Conservation (phyloP, 2,888 invertebrate genomes). For the Synanthedon vespiformis region DNA sequence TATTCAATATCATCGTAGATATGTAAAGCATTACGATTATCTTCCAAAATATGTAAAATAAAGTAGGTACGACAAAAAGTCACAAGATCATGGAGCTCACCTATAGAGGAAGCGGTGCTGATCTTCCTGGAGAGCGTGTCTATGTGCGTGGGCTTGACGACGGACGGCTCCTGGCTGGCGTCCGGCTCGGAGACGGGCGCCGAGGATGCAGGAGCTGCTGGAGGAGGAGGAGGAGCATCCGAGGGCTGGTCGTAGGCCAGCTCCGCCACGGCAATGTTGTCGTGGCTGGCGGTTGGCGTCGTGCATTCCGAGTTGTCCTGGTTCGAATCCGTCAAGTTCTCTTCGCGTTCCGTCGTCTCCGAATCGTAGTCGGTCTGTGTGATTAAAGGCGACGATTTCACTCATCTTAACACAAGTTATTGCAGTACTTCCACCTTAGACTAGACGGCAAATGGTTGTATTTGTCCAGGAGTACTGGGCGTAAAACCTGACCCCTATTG, state of each 20-base stretch:
- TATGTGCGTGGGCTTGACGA: conserved; percentile 11
- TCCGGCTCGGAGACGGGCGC: conserved; percentile 12
- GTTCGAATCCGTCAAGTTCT: conserved; percentile 64
- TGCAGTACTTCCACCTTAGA: no score
- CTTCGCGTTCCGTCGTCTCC: conserved; percentile 63
- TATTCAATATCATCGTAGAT: no score
- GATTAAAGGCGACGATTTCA: neutral
- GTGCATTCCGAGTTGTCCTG: conserved; percentile 68
- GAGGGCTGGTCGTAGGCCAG: conserved; percentile 34
- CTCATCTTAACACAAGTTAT: no score
- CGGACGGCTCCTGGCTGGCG: conserved; percentile 2
- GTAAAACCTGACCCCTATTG: no score
- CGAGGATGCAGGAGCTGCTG: conserved; percentile 6
- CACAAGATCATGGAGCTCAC: conserved; percentile 14
- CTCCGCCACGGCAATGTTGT: conserved; percentile 53
- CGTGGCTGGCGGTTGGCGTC: conserved; percentile 62
- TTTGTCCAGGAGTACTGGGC: no score
- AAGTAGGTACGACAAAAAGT: no score
- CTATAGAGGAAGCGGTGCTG: conserved; percentile 59
- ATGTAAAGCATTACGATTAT: no score
- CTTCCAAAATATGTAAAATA: neutral
- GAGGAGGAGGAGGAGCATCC: conserved; percentile 6
- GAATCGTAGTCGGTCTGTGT: conserved; percentile 65
- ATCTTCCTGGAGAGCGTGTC: conserved; percentile 44
- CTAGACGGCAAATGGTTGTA: no score